Conservation (phyloP, 2,113 vertebrate genomes). For the Tichodroma muraria region DNA sequence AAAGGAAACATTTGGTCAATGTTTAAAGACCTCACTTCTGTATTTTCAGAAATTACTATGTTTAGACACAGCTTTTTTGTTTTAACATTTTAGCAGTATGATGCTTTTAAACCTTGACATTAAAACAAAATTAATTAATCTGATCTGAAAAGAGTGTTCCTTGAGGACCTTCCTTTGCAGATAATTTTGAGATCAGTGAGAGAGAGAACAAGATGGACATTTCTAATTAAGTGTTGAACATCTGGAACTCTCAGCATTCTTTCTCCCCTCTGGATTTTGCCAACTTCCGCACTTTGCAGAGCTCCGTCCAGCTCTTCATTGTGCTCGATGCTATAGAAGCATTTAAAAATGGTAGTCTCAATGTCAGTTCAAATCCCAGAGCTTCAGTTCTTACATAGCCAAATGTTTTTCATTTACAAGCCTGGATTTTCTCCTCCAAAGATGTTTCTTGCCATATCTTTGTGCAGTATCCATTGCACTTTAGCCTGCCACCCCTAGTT, state of each 20-base stretch:
- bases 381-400: neutral
- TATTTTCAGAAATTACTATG: neutral
- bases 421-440: neutral
- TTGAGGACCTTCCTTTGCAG: constrained; percentile 5
- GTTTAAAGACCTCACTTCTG: neutral
- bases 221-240: constrained; percentile 51
- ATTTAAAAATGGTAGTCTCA: neutral
- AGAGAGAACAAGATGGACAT: constrained; percentile 18
- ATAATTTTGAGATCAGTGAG: constrained; percentile 24
- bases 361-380: neutral
- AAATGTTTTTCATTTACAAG: neutral
- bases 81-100: neutral
- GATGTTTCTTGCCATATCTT: neutral
- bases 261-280: constrained; percentile 22
- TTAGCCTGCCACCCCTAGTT: neutral
- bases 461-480: neutral
- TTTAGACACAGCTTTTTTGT: neutral
- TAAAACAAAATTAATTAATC: constrained; percentile 49
- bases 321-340: neutral
- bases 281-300: constrained; percentile 1
- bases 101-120: constrained; percentile 35
- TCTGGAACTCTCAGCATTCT: constrained; percentile 40
- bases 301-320: neutral
- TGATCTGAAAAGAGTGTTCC: constrained; percentile 10
- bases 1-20: neutral